These are phyloP conservation scores for Pachyuromys duprasi DNA, from an alignment of 2,797 vertebrate genomes.

Conservation along the genomic window DNA sequence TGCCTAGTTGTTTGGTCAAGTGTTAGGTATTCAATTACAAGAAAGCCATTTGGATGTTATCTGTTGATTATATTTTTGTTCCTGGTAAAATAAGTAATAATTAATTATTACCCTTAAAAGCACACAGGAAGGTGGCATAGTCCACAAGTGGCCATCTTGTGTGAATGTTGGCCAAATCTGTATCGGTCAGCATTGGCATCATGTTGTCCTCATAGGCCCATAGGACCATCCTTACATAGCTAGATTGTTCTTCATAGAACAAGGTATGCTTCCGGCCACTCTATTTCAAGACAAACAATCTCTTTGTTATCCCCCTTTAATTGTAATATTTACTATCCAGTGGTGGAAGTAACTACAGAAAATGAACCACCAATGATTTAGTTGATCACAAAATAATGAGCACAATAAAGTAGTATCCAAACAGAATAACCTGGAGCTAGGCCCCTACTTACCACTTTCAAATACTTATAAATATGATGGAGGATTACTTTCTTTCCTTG, in stretches of 20 bases:
- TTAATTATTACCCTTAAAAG: neutral
- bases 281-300: neutral
- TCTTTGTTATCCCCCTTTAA: neutral
- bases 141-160: neutral
- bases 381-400: slow-evolving; percentile 12
- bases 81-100: neutral
- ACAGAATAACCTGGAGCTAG: neutral
- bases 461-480: neutral
- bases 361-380: neutral
- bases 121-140: neutral
- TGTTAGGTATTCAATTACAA: neutral
- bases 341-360: neutral
- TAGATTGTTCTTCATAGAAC: neutral
- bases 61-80: neutral
- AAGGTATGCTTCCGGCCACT: neutral
- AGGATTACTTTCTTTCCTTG: neutral
- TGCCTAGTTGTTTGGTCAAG: neutral
- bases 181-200: neutral
- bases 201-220: neutral
- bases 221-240: neutral
- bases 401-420: neutral
- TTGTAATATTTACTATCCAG: neutral
- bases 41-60: neutral
- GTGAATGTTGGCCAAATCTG: neutral
- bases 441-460: neutral